A percentile compares a stretch with the other conserved stretches of the same genome.
These are phyloP conservation scores for Ceyx cyanopectus DNA, from an alignment of 2,113 vertebrate species.

Conservation along the genomic window DNA sequence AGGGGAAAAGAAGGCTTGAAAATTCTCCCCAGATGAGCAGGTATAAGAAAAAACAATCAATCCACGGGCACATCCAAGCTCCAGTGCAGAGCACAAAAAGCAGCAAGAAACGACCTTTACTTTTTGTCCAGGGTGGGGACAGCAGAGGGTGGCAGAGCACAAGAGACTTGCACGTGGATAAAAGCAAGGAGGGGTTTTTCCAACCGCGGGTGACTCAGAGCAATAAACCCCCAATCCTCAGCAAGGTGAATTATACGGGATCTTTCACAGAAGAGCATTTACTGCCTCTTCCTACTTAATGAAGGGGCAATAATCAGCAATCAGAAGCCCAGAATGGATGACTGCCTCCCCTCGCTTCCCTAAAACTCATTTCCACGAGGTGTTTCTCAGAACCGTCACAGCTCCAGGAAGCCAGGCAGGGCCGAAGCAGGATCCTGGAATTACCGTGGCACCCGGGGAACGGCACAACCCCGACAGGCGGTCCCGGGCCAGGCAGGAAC, in stretches of 20 bases:
- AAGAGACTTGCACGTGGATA: not conserved
- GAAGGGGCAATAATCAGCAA: not conserved
- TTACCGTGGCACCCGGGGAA: not conserved
- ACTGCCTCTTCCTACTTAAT: not conserved
- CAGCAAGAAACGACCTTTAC: not conserved
- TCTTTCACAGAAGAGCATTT: not conserved
- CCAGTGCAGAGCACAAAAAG: not conserved
- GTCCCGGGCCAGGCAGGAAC: not conserved
- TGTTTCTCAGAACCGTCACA: not conserved
- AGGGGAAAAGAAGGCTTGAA: not conserved
- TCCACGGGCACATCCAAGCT: not conserved
- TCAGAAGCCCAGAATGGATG: not conserved
- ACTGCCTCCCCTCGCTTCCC: not conserved
- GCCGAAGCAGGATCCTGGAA: rapidly evolving
- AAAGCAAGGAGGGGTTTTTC: not conserved
- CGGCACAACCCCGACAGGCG: not conserved
- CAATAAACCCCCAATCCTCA: not conserved
- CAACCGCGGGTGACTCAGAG: not conserved
- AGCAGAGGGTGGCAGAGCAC: not conserved
- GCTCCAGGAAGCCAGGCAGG: not conserved
- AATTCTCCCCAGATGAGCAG: not conserved
- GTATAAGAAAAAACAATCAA: not conserved
- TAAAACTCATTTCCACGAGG: not conserved
- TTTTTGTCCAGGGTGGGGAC: not conserved
- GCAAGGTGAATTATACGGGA: not conserved